Evolutionary conservation across 2,797 vertebrate genomes (phyloP).

Genomic region (Alectoris magna): DNA sequence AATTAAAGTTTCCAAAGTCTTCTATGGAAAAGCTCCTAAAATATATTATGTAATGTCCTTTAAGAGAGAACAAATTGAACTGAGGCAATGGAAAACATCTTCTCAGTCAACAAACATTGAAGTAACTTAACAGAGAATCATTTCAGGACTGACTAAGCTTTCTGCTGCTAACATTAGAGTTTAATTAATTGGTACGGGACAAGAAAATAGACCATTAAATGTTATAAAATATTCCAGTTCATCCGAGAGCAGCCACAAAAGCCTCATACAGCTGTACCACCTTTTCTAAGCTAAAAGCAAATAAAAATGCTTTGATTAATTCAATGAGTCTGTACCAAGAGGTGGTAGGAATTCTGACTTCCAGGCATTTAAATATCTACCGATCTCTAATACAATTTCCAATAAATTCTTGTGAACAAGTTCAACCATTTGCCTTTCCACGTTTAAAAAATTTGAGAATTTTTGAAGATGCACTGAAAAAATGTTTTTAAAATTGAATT

Average conservation of each 20-base stretch:
- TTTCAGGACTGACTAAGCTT: slow-evolving; percentile 1
- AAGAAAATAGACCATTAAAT: slow-evolving; percentile 39
- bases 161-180: slow-evolving; percentile 23
- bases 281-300: neutral
- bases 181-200: slow-evolving; percentile 13
- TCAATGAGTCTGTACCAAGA: neutral
- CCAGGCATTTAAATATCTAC: neutral
- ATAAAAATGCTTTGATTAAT: neutral
- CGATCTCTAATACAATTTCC: neutral
- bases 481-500: neutral
- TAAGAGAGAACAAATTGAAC: neutral
- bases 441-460: neutral
- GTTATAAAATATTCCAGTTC: slow-evolving; percentile 7
- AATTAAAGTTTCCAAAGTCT: neutral
- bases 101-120: slow-evolving; percentile 5
- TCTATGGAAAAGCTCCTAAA: neutral
- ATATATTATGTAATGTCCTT: neutral
- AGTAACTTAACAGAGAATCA: neutral
- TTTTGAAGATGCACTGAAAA: neutral
- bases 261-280: neutral
- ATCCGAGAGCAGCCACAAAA: slow-evolving; percentile 11
- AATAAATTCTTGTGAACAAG: neutral
- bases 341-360: neutral
- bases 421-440: neutral
- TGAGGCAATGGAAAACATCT: slow-evolving; percentile 1